A percentile compares a stretch with the other conserved stretches of the same genome.
These are phyloP conservation scores for Anser brachyrhynchus DNA, from an alignment of 2,113 vertebrate species.

Conservation along the genomic window DNA sequence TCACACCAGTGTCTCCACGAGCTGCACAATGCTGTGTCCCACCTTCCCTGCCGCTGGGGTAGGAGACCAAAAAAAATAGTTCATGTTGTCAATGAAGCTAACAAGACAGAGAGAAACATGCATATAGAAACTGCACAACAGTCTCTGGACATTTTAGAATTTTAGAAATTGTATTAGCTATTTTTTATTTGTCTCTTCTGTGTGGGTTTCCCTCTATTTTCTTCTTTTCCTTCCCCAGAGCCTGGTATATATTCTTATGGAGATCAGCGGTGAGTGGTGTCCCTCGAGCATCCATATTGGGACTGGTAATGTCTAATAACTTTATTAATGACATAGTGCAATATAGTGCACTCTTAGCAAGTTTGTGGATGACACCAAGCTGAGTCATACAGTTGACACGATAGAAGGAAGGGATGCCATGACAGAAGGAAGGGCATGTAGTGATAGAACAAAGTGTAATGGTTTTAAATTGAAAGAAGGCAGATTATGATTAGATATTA, in stretches of 20 bases:
- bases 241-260: background rate
- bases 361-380: background rate
- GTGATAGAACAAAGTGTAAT: background rate
- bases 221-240: background rate
- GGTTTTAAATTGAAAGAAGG: background rate
- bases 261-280: background rate
- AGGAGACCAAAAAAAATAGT: background rate
- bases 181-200: background rate
- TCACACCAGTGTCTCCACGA: background rate
- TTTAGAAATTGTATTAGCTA: background rate
- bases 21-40: fast-evolving
- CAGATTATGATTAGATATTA: background rate
- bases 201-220: background rate
- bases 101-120: background rate
- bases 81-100: background rate
- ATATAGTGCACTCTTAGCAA: background rate
- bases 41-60: background rate
- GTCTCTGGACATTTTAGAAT: background rate
- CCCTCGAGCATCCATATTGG: background rate
- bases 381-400: background rate
- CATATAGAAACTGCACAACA: background rate
- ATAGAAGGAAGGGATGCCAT: background rate
- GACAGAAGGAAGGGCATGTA: background rate
- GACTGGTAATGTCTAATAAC: background rate
- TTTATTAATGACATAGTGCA: background rate